Evolutionary conservation across 2,888 invertebrate genomes (phyloP), one percentile per base, ranked within the genome.

Genomic region (Sclerodermus sp.): DNA sequence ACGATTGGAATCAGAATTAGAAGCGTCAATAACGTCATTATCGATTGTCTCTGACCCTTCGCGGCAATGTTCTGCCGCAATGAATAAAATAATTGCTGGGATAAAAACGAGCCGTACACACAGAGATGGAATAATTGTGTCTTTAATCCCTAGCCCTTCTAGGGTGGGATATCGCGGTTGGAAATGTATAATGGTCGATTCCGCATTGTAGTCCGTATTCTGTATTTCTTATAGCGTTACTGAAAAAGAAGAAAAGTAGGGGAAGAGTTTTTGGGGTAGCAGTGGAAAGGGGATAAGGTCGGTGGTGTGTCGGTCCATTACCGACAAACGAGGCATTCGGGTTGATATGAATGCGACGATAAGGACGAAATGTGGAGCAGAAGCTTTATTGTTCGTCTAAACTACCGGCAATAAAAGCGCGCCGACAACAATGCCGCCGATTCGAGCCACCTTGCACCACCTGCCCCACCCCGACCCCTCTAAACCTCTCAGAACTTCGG

Each of bases 321-420:
- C 66, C 62, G 58, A 56, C 61, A 59, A 66, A 62, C 65, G 60
- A 62, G 58, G 61, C 58, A 49, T 61, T 55, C 59, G 53, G 51
- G 45, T 58, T 57, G 67, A 64, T 64, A 64, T 66, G 62, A 66
- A 67, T 59, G 61, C 42, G 55, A 53, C 60, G 63, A 65, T 65
- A 61, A 64, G 65, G 62, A 55, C 53, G 49, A 62, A 66, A 62
- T 55, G 63, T 58, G 52, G 51, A 54, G 53, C 62, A 61, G 50
- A 48, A 60, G 64, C 58, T 71, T 70, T 70, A 71, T 71, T 68
- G 68, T 71, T 66, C 66, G 58, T 57, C 60, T 54, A 62, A 67
- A 68, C 66, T 64, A 55, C 60, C 52, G 59, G 60, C 67, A 62
- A 66, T 68, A 67, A 70, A 70, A 68, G 62, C 61, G 45, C 51